Base-by-base conservation (phyloP, 2,797 vertebrate genomes). In the Xerus rutilus region DNA sequence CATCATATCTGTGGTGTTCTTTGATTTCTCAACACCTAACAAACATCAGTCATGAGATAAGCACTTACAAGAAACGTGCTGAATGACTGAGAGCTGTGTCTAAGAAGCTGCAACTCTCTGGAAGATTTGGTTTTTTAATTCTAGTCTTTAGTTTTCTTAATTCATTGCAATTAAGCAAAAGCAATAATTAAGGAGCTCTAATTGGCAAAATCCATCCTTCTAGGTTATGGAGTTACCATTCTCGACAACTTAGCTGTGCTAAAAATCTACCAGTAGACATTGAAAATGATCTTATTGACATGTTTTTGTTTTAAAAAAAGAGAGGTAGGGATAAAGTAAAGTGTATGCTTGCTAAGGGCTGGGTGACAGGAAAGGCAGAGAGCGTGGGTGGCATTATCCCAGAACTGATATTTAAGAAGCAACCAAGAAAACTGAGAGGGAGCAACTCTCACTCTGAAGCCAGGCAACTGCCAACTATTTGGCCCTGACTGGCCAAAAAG, bases 141-240 rank as follows among this genome's bases (percentile, higher is more conserved):
- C 15, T 7, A 47, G 14, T 65, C 43, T 78, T 62, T 84, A 69
- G 25, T 89, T 93, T 89, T 88, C 78, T 74, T 20, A 82, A 89
- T 45, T 30, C 1, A 45, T 64, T 78, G 25, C 87, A 82, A 83
- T 85, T 70, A 95, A 70, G 79, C 15, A 82, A 93, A 81, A 85
- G 45, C 32, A 72, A 4, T 87, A 85, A 82, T 49, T 67, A 85
- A 84, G 73, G 67, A 92, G 54, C 23, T 81, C 64, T 86, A 47
- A 93, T 52, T 1, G 13, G 54, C 47, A 94, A 86, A 89, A 67
- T 30, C 45, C 3, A 39, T 52, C 57, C 64, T 87, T 52, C 32
- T 52, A 52, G n/a, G 21, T 89, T 73, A 82, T 4, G 5, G 47
- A 74, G 45, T 88, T 86, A 85, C 64, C 88, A 52, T 88, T 91